Base-by-base conservation (phyloP, 1,140 invertebrate species). In the Caerostris extrusa region DNA sequence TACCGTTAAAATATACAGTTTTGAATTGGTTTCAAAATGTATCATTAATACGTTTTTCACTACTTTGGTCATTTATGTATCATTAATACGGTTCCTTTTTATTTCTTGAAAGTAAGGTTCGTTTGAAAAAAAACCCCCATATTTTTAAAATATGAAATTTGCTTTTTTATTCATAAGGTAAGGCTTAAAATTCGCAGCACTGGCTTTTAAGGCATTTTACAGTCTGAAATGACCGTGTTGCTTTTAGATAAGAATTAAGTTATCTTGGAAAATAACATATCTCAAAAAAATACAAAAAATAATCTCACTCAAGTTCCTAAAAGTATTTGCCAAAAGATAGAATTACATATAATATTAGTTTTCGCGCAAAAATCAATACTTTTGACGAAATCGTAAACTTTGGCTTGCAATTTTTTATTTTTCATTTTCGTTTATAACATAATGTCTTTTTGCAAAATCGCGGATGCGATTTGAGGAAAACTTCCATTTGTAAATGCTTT, bases 181-280 rank as follows among this genome's bases (percentile, higher is more conserved):
- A 8, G 19, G 34, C 19, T 34, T 17, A 64, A 64, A 64, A n/a
- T 64, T 64, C 17, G 5, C 5, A 17, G 14, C 5, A n/a, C 61
- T 5, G 14, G 8, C 7, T 64, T 17, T 17, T 17, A 5, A 0
- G 0, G 14, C 61, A 64, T 3, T n/a, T 64, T 64, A 17, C 61
- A 64, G 61, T 64, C 61, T 17, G 12, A 64, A 6, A 12, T 1
- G 1, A 8, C 7, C 34, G 8, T 71, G 19, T 2, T 50, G 61
- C 61, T 71, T 71, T 71, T 71, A 34, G 17, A 71, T 34, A 71
- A 71, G 69, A 71, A 71, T 71, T 64, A 64, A 64, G 61, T 64
- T 64, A 17, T 17, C 61, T 64, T 71, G 19, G n/a, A n/a, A n/a
- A n/a, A 19, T 8, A 34, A 8, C 19, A 19, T 7, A 71, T 4